Conservation (phyloP, 2,888 invertebrate genomes). For the Teleogryllus oceanicus region DNA sequence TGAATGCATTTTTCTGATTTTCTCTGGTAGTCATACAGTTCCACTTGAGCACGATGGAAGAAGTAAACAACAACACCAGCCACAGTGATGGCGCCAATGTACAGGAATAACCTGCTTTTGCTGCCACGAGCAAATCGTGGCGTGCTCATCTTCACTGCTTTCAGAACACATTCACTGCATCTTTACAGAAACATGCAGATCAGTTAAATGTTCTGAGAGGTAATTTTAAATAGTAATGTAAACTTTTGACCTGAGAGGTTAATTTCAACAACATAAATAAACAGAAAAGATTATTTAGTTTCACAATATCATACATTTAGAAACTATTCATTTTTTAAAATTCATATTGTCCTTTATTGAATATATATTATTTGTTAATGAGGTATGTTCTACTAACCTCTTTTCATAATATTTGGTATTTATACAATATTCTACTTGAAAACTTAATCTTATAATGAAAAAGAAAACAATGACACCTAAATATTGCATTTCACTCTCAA, state of each 20-base stretch:
- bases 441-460: too few species aligned
- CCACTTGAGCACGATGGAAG: slow-evolving; percentile 57
- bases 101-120: slow-evolving; percentile 56
- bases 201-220: neutral
- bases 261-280: neutral
- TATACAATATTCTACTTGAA: too few species aligned
- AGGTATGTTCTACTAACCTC: too few species aligned
- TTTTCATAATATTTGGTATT: too few species aligned
- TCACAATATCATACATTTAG: neutral
- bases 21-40: slow-evolving; percentile 55
- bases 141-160: slow-evolving; percentile 48
- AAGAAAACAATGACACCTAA: too few species aligned
- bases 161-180: slow-evolving; percentile 11
- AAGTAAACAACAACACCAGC: slow-evolving; percentile 56
- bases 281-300: neutral
- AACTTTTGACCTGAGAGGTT: neutral
- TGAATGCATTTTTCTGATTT: slow-evolving; percentile 55
- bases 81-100: slow-evolving; percentile 53
- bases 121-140: slow-evolving; percentile 57
- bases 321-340: neutral
- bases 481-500: too few species aligned
- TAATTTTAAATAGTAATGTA: neutral
- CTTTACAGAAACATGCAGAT: neutral
- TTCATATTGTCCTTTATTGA: too few species aligned
- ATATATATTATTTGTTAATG: too few species aligned